phyloP scores from a whole-genome alignment of 1,140 invertebrate species.

The Caerostris darwini region DNA sequence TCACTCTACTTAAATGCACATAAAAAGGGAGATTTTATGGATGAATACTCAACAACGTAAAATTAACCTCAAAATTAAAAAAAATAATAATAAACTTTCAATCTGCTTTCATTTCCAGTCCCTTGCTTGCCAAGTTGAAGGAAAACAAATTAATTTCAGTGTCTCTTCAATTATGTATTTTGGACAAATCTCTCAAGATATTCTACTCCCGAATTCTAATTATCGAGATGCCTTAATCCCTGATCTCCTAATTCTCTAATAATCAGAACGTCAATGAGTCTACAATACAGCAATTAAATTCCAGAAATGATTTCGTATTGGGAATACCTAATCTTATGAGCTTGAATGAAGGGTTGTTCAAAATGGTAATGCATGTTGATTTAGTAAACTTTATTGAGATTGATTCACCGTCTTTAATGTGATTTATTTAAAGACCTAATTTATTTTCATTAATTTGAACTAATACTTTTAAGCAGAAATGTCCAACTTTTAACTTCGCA shows the following conservation, averaged over 20 bases:
- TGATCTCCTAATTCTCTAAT: slow-evolving; percentile 36
- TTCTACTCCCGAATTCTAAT: not conserved
- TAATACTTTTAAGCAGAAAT: too few relatives aligned
- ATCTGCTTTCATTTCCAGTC: not conserved
- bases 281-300: slow-evolving; percentile 18
- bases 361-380: too few relatives aligned
- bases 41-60: too few relatives aligned
- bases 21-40: too few relatives aligned
- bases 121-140: not conserved
- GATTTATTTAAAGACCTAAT: too few relatives aligned
- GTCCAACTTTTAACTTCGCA: too few relatives aligned
- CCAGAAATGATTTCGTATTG: slow-evolving; percentile 13
- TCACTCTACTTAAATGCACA: too few relatives aligned
- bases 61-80: too few relatives aligned
- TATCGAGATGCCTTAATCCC: slow-evolving; percentile 10
- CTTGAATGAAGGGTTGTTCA: not conserved
- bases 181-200: not conserved
- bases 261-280: slow-evolving; percentile 3
- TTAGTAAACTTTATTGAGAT: too few relatives aligned
- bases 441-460: too few relatives aligned
- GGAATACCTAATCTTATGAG: slow-evolving; percentile 1
- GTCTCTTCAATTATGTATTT: not conserved
- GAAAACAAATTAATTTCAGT: slow-evolving; percentile 16
- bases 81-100: too few relatives aligned
- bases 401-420: too few relatives aligned